Evolutionary conservation across 2,888 invertebrate genomes (phyloP).

Genomic region (Caenorhabditis sp.): DNA sequence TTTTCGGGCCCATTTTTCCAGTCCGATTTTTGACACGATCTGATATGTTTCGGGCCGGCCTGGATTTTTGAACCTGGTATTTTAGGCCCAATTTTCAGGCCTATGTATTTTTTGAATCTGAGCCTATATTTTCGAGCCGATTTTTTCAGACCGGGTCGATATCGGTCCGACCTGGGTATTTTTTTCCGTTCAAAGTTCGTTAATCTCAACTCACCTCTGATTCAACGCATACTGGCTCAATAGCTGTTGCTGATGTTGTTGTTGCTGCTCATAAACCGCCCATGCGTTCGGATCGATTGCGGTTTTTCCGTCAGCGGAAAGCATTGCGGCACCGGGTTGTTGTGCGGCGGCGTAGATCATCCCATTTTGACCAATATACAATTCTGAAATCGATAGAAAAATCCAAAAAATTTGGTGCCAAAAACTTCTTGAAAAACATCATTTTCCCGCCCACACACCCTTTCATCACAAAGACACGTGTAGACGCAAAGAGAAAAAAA

Average conservation of each 20-base stretch:
- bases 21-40: neutral
- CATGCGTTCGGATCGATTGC: slow-evolving; percentile 30
- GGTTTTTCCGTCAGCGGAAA: slow-evolving; percentile 9
- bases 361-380: slow-evolving; percentile 36
- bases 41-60: neutral
- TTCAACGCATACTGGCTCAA: slow-evolving; percentile 29
- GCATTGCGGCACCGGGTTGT: neutral
- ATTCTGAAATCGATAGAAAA: slow-evolving; percentile 9
- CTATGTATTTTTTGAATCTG: no score
- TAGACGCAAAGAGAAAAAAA: slow-evolving; percentile 2
- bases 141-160: no score
- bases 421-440: no score
- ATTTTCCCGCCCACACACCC: no score
- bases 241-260: slow-evolving; percentile 32
- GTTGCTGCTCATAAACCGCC: slow-evolving; percentile 31
- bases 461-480: no score
- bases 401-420: no score
- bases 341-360: slow-evolving; percentile 20
- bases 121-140: no score
- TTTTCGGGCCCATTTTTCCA: neutral
- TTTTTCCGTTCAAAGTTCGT: neutral
- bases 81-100: no score
- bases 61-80: no score
- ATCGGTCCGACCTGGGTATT: no score
- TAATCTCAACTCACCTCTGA: slow-evolving; percentile 15